A percentile compares a stretch with the other conserved stretches of the same genome.
phyloP scores from a whole-genome alignment of 2,888 invertebrate genomes.

The Drosophila anomelani region DNA sequence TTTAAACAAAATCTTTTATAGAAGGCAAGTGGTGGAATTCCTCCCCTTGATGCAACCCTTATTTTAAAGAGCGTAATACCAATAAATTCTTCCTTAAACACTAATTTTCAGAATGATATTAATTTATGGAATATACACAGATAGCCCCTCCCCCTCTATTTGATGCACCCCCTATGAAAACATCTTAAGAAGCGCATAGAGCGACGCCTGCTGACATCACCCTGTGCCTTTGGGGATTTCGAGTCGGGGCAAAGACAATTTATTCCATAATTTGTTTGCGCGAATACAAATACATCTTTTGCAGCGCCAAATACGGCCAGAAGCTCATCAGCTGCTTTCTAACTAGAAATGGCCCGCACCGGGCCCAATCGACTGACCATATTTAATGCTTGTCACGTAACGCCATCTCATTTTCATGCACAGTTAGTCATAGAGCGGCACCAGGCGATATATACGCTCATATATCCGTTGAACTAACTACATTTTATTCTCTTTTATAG shows the following conservation, averaged over 20 bases:
- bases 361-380: constrained; percentile 20
- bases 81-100: background rate
- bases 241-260: constrained; percentile 32
- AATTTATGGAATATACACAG: background rate
- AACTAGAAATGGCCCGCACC: constrained; percentile 24
- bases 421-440: constrained; percentile 66
- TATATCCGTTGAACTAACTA: constrained; percentile 31
- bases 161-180: background rate
- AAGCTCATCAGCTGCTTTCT: constrained; percentile 72
- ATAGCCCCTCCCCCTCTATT: background rate
- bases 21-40: background rate
- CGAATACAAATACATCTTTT: constrained; percentile 32
- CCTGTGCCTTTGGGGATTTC: constrained; percentile 17
- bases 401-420: constrained; percentile 66
- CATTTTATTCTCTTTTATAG: constrained; percentile 16
- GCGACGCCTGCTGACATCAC: constrained; percentile 38
- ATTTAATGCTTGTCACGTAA: constrained; percentile 73
- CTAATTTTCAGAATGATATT: background rate
- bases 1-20: background rate
- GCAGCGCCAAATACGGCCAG: constrained; percentile 69
- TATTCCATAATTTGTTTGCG: constrained; percentile 40
- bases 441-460: constrained; percentile 7
- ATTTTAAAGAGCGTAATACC: no score
- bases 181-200: constrained; percentile 12
- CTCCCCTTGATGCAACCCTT: no score